Base-by-base conservation (phyloP, 2,797 vertebrate genomes). In the Gymnothorax javanicus region DNA sequence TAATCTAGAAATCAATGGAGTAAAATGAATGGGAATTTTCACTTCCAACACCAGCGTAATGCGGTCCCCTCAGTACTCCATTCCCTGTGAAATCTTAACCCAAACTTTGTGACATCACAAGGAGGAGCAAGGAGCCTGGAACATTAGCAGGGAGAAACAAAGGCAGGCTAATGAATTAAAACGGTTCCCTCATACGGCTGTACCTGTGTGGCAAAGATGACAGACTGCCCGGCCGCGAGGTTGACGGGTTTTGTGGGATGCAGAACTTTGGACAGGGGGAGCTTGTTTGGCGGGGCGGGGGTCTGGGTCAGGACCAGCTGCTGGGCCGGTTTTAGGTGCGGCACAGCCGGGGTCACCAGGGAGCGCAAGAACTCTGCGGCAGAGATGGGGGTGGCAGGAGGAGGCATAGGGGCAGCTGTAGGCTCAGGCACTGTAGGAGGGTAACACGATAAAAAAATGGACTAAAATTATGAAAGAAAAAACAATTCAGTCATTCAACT, bases 121-220 rank as follows among this genome's bases (percentile, higher is more conserved):
- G 15, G 0, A 20, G 15, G 62, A 64, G 17, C 62, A 17, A 8
- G 64, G 33, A 77, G 20, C 15, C 0, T 25, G 56, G 69, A 77
- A n/a, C 27, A 23, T 0, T 59, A 73, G 56, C n/a, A 15, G 85
- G 62, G 62, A 20, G 12, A 79, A 54, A 7, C 7, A 7, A 64
- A 25, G 12, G 33, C 9, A 64, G 25, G 43, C 54, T 33, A 67
- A 67, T 43, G 13, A 33, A 43, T 12, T 33, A 43, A 43, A 84
- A 7, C 43, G 50, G 33, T 8, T 52, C 8, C 2, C 6, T 15
- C 25, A 23, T 4, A 25, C 27, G 71, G 25, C 58, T 89, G 93
- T 93, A 97, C 96, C 95, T 96, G 96, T 43, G 96, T 94, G 0
- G 95, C 94, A 83, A 97, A 94, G 92, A 95, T 95, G 92, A 96